Evolutionary conservation across 1,140 invertebrate species (phyloP).

Genomic region (Eciton burchellii): DNA sequence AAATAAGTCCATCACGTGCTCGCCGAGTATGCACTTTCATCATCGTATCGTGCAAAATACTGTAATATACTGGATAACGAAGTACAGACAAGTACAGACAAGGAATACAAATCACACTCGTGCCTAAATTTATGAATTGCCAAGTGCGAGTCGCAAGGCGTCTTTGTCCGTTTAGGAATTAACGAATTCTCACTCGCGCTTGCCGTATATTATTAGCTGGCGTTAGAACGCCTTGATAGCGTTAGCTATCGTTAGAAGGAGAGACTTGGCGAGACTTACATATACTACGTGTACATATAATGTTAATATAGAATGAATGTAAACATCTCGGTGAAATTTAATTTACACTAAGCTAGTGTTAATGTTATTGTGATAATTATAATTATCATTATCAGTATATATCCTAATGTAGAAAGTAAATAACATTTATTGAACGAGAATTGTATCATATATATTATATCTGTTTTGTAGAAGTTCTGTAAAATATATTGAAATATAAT

Average conservation of each 20-base stretch:
- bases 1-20: too few relatives aligned
- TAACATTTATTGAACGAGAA: conserved; percentile 60
- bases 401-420: conserved; percentile 54
- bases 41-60: too few relatives aligned
- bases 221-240: conserved; percentile 3
- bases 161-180: conserved; percentile 37
- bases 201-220: conserved; percentile 19
- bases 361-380: conserved; percentile 72
- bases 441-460: conserved; percentile 80
- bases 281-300: neutral
- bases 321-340: neutral
- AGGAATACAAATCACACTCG: conserved; percentile 63
- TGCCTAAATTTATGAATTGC: conserved; percentile 73
- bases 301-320: neutral
- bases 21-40: too few relatives aligned
- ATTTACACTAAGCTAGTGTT: conserved; percentile 74
- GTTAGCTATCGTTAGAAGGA: neutral
- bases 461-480: conserved; percentile 80
- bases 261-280: neutral
- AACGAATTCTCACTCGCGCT: conserved; percentile 17
- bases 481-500: conserved; percentile 84
- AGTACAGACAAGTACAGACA: conserved; percentile 31
- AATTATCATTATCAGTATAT: conserved; percentile 80
- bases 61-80: conserved; percentile 3
- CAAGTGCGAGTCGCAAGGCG: neutral